Conservation (phyloP, 2,797 vertebrate genomes). For the Astyanax mexicanus region DNA sequence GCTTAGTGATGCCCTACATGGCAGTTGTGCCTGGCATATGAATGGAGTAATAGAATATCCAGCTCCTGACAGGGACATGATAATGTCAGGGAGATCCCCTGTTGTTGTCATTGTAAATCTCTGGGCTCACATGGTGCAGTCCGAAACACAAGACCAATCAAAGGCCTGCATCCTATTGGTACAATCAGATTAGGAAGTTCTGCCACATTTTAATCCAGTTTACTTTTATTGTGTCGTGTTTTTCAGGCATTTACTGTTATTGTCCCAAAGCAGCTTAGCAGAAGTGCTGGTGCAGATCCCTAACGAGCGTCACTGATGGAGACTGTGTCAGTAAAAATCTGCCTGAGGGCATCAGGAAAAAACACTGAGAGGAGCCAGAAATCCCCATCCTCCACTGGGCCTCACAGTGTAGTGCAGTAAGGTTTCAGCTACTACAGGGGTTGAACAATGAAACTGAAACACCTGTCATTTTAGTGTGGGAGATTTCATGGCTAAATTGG, state of each 20-base stretch:
- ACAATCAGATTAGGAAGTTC: background rate
- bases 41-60: conserved; percentile 20
- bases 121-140: background rate
- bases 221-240: background rate
- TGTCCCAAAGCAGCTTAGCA: background rate
- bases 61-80: conserved; percentile 28
- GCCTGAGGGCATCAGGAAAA: background rate
- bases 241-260: background rate
- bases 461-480: too few species aligned
- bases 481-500: too few species aligned
- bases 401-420: background rate
- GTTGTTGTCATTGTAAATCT: conserved; percentile 2
- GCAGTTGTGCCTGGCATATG: background rate
- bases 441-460: too few species aligned
- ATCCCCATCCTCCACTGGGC: background rate
- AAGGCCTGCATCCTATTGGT: conserved; percentile 18
- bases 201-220: background rate
- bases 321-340: background rate
- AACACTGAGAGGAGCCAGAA: background rate
- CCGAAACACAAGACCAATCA: background rate
- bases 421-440: too few species aligned
- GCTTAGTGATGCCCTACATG: background rate
- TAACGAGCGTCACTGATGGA: background rate
- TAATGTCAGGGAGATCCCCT: conserved; percentile 26
- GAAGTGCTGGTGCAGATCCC: background rate